Evolutionary conservation across 2,797 vertebrate species (phyloP).

Genomic region (Chaenodraco wilsoni): DNA sequence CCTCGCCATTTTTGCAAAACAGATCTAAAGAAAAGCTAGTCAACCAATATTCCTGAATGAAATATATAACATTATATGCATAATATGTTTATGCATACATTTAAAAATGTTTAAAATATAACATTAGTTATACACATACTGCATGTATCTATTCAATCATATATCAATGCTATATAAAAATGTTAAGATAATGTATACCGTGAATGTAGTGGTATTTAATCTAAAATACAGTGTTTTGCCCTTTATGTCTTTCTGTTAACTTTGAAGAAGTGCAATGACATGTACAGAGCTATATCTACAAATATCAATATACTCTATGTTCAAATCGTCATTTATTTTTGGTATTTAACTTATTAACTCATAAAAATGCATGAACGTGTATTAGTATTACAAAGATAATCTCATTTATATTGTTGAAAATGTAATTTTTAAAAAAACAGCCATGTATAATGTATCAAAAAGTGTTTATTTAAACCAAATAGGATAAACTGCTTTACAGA

Average conservation of each 20-base stretch:
- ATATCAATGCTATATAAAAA: too few species aligned
- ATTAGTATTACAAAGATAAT: background rate
- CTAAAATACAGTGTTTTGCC: too few species aligned
- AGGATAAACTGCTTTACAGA: background rate
- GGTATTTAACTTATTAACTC: background rate
- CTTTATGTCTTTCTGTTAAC: too few species aligned
- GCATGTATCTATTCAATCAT: too few species aligned
- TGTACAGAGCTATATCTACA: too few species aligned
- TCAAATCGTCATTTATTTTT: background rate
- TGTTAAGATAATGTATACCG: too few species aligned
- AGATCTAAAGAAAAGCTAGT: background rate
- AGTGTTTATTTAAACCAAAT: slow-evolving; percentile 56
- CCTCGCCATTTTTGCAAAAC: background rate
- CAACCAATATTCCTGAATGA: background rate
- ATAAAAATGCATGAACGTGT: background rate
- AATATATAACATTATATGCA: background rate
- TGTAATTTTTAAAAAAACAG: background rate
- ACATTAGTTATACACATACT: background rate
- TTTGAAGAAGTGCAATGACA: too few species aligned
- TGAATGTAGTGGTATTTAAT: too few species aligned
- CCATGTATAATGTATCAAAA: slow-evolving; percentile 5
- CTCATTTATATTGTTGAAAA: background rate
- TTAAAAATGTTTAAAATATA: background rate
- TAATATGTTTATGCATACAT: background rate
- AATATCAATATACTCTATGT: too few species aligned